A percentile compares a stretch with the other conserved stretches of the same genome.
Conservation (phyloP, 2,797 vertebrate species). For the Choloepus didactylus region DNA sequence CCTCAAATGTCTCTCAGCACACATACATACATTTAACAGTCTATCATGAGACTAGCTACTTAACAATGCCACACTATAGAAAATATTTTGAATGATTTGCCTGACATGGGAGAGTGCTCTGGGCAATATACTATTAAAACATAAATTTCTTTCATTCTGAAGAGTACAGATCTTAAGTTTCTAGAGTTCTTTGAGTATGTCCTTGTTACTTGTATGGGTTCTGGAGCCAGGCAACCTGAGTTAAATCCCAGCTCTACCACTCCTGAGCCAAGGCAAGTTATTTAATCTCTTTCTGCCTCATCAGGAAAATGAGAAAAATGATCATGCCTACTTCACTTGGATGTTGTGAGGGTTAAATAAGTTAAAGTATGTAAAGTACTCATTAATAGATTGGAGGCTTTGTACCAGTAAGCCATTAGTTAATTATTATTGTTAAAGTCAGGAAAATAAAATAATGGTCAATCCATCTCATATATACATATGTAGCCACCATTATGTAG, state of each 20-base stretch:
- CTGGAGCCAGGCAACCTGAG: neutral
- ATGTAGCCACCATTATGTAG: neutral
- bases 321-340: neutral
- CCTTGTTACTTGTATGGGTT: neutral
- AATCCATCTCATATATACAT: neutral
- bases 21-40: slow-evolving; percentile 15
- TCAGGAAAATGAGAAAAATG: neutral
- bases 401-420: neutral
- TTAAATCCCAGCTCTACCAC: neutral
- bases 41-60: slow-evolving; percentile 23
- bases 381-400: neutral
- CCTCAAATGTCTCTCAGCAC: slow-evolving; percentile 7
- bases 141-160: slow-evolving; percentile 7
- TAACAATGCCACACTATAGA: slow-evolving; percentile 6
- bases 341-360: slow-evolving; percentile 44
- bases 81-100: slow-evolving; percentile 49
- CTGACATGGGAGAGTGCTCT: neutral
- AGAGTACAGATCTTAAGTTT: neutral
- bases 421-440: slow-evolving; percentile 27
- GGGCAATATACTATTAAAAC: neutral
- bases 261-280: slow-evolving; percentile 33
- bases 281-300: neutral
- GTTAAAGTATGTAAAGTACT: neutral
- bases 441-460: slow-evolving; percentile 45
- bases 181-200: neutral